Percentiles rank a stretch among this genome's conserved stretches.
Evolutionary conservation across 2,888 invertebrate species (phyloP).

Genomic region (Eledone cirrhosa): DNA sequence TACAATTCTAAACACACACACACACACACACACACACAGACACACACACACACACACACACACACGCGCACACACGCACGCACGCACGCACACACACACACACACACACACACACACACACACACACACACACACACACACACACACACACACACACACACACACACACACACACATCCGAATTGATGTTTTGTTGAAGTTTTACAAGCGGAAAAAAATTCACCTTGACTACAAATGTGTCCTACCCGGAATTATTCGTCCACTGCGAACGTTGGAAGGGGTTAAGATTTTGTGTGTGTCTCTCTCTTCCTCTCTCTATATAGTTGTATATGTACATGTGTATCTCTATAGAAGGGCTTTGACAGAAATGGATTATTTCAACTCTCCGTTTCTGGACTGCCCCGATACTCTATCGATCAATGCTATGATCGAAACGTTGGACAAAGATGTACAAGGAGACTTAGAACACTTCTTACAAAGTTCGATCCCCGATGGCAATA

Average conservation of each 20-base stretch:
- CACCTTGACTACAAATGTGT: not conserved
- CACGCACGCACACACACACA: not conserved
- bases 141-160: not conserved
- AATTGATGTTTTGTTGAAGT: too few relatives aligned
- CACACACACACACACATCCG: not conserved
- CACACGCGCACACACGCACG: not conserved
- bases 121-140: not conserved
- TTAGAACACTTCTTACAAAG: conserved; percentile 8
- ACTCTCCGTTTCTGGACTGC: not conserved
- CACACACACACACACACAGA: not conserved
- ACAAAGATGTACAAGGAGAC: conserved; percentile 13
- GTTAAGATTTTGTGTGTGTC: too few relatives aligned
- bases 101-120: not conserved
- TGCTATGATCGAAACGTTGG: conserved; percentile 19
- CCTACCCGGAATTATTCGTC: not conserved
- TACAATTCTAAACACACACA: not conserved
- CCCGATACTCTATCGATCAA: conserved; percentile 11
- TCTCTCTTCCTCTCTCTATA: too few relatives aligned
- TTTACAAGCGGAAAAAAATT: not conserved
- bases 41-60: not conserved
- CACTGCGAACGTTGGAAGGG: too few relatives aligned
- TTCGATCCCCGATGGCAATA: not conserved
- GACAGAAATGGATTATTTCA: conserved; percentile 4
- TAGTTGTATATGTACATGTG: too few relatives aligned
- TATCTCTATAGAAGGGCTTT: not conserved